Conservation (phyloP, 2,888 invertebrate species). For the Agrotis clavis region DNA sequence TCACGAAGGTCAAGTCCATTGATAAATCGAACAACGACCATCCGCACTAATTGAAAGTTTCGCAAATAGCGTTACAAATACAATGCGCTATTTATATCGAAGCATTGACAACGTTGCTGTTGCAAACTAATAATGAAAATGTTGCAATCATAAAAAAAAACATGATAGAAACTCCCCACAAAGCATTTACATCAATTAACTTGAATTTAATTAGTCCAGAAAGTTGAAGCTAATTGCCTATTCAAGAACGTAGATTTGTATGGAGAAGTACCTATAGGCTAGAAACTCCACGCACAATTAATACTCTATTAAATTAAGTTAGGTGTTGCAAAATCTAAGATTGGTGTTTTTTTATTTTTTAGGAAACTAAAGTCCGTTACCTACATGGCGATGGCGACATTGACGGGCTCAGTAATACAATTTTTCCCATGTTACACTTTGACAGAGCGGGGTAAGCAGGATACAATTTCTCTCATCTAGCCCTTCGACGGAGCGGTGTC, state of each 20-base stretch:
- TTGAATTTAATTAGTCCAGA: too few species aligned
- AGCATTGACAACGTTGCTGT: conserved; percentile 15
- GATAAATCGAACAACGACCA: conserved; percentile 14
- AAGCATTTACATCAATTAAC: neutral
- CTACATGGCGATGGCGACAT: too few species aligned
- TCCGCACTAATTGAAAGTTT: conserved; percentile 29
- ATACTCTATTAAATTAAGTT: neutral
- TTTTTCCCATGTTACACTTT: too few species aligned
- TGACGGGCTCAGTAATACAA: too few species aligned
- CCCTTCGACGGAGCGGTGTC: too few species aligned
- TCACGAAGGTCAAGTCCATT: conserved; percentile 33
- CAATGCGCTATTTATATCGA: conserved; percentile 20
- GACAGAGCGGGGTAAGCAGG: too few species aligned
- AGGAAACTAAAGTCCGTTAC: too few species aligned
- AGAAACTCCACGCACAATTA: neutral
- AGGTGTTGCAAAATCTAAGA: neutral
- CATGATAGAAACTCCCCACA: neutral
- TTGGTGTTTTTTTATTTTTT: neutral
- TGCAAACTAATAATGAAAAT: conserved; percentile 17
- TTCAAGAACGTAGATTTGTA: neutral
- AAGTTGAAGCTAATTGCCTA: neutral
- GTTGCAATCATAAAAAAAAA: conserved; percentile 15
- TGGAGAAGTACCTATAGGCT: neutral
- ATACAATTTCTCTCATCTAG: too few species aligned
- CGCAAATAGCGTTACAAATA: conserved; percentile 28